A percentile compares a stretch with the other conserved stretches of the same genome.
These are phyloP conservation scores for Heterocephalus glaber DNA, from an alignment of 2,113 vertebrate species.

Conservation along the genomic window DNA sequence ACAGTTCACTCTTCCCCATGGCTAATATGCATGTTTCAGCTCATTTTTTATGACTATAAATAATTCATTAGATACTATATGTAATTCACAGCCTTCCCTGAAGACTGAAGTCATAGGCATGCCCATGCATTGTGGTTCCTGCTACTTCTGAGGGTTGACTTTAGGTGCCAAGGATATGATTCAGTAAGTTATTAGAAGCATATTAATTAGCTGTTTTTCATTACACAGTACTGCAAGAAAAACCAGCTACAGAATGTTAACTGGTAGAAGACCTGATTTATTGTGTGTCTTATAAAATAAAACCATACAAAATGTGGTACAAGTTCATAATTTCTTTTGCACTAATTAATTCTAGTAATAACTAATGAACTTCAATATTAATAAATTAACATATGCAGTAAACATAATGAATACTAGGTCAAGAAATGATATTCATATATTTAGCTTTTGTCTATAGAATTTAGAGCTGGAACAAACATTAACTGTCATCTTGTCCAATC, in stretches of 20 bases:
- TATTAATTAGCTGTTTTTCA: conserved; percentile 72
- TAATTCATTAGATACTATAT: conserved; percentile 67
- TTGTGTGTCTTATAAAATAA: conserved; percentile 50
- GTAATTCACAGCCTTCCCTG: conserved; percentile 53
- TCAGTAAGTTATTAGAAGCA: conserved; percentile 64
- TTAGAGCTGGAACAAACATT: conserved; percentile 32
- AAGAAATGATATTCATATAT: conserved; percentile 45
- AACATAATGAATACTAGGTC: background rate
- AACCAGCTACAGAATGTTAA: conserved; percentile 51
- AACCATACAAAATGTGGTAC: conserved; percentile 60
- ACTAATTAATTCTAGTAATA: conserved; percentile 66
- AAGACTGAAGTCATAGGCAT: conserved; percentile 64
- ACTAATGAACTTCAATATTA: conserved; percentile 62
- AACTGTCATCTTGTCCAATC: background rate
- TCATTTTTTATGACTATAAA: conserved; percentile 61
- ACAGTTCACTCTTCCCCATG: conserved; percentile 19
- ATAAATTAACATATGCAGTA: conserved; percentile 46
- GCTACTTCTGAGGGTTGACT: conserved; percentile 49
- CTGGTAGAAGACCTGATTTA: conserved; percentile 62
- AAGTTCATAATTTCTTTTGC: conserved; percentile 46
- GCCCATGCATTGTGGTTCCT: conserved; percentile 19
- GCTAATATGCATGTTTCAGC: conserved; percentile 26
- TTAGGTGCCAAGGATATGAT: conserved; percentile 60
- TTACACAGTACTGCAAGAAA: conserved; percentile 49
- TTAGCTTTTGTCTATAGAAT: conserved; percentile 47